Evolutionary conservation across 2,888 invertebrate genomes (phyloP).

Genomic region (Bedellia somnulentella): DNA sequence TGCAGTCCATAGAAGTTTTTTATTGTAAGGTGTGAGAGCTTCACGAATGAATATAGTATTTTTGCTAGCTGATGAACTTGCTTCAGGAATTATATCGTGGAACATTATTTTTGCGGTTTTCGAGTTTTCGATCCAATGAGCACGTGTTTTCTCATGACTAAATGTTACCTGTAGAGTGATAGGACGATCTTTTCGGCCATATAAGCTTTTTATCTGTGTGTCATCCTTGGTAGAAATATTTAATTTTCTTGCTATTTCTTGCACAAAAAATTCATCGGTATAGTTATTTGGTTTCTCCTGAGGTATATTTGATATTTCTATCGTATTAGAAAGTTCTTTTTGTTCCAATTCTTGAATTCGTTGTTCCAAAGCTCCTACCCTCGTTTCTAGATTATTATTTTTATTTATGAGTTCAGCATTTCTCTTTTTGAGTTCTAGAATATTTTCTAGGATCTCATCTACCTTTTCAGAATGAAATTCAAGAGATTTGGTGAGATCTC

Average conservation of each 20-base stretch:
- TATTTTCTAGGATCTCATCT: background rate
- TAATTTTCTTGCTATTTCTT: slow-evolving; percentile 5
- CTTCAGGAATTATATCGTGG: background rate
- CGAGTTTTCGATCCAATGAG: background rate
- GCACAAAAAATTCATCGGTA: background rate
- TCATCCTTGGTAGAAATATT: background rate
- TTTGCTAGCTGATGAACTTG: background rate
- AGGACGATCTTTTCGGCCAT: background rate
- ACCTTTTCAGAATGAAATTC: background rate
- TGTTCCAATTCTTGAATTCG: slow-evolving; percentile 10
- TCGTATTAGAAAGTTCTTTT: slow-evolving; percentile 3
- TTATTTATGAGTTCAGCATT: background rate
- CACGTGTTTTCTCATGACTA: background rate
- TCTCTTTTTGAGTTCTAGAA: background rate
- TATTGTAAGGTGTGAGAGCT: slow-evolving; percentile 5
- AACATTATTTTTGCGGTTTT: background rate
- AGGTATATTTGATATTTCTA: slow-evolving; percentile 8
- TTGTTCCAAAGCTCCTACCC: slow-evolving; percentile 9
- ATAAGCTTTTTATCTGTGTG: background rate
- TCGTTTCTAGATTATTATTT: slow-evolving; percentile 4
- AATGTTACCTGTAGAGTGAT: background rate
- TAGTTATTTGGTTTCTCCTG: background rate
- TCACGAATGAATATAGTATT: slow-evolving; percentile 2
- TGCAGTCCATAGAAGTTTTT: slow-evolving; percentile 1
- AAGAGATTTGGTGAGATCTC: background rate